These are phyloP conservation scores for Acipenser oxyrinchus DNA, from an alignment of 2,797 vertebrate genomes.

Conservation along the genomic window DNA sequence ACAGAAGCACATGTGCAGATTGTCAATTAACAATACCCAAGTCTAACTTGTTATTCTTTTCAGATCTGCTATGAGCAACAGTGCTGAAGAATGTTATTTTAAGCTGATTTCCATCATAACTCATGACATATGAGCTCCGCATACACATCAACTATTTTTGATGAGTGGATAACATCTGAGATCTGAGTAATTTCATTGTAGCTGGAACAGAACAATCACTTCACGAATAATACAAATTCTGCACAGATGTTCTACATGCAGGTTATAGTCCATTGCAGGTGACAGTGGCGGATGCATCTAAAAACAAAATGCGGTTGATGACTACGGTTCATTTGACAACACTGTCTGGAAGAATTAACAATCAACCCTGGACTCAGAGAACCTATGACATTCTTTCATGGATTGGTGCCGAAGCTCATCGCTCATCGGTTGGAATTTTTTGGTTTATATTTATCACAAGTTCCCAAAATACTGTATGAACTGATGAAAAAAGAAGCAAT, in stretches of 20 bases:
- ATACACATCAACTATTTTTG: slow-evolving; percentile 1
- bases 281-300: background rate
- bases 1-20: too few relatives aligned
- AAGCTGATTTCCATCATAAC: background rate
- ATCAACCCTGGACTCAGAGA: background rate
- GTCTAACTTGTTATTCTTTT: too few relatives aligned
- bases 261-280: background rate
- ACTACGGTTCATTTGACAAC: slow-evolving; percentile 10
- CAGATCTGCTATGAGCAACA: too few relatives aligned
- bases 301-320: slow-evolving; percentile 4
- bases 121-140: background rate
- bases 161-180: background rate
- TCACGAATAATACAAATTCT: slow-evolving; percentile 2
- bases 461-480: too few relatives aligned
- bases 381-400: slow-evolving; percentile 5
- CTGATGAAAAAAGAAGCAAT: too few relatives aligned
- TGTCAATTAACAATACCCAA: too few relatives aligned
- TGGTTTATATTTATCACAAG: too few relatives aligned
- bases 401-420: background rate
- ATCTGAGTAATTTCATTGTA: background rate
- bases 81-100: too few relatives aligned
- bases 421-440: background rate
- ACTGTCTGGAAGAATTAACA: slow-evolving; percentile 3
- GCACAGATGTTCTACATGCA: background rate
- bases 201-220: background rate